phyloP scores from a whole-genome alignment of 2,888 invertebrate species.

The Cerastis rubricosa region DNA sequence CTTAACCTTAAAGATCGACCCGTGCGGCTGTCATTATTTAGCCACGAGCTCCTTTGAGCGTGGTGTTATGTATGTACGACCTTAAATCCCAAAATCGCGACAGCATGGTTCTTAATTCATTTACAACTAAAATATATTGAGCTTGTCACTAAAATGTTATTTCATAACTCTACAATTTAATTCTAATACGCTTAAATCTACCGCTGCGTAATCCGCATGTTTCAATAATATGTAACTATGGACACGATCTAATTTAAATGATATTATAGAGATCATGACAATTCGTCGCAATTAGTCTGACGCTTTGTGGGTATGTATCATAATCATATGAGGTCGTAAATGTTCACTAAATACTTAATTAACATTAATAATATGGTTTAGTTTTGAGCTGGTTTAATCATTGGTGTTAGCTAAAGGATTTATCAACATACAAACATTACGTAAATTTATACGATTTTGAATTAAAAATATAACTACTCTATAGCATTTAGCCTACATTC shows the following conservation, averaged over 20 bases:
- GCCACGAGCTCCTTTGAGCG: too few species aligned
- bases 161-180: conserved; percentile 4
- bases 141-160: background rate
- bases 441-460: background rate
- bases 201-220: conserved; percentile 13
- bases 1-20: too few species aligned
- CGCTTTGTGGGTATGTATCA: background rate
- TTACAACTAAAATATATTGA: background rate
- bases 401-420: background rate
- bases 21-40: too few species aligned
- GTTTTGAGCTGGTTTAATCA: background rate
- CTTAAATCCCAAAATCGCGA: background rate
- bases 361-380: conserved; percentile 22
- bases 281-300: conserved; percentile 25
- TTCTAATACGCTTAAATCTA: conserved; percentile 9
- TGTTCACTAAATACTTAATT: conserved; percentile 15
- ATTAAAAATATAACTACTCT: background rate
- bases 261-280: conserved; percentile 32
- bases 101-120: background rate
- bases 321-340: conserved; percentile 25
- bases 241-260: conserved; percentile 39
- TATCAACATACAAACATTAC: background rate
- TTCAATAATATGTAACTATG: conserved; percentile 26
- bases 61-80: background rate
- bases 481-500: background rate